These are phyloP conservation scores for Crotalus horridus DNA, from an alignment of 2,113 vertebrate genomes.

Conservation along the genomic window DNA sequence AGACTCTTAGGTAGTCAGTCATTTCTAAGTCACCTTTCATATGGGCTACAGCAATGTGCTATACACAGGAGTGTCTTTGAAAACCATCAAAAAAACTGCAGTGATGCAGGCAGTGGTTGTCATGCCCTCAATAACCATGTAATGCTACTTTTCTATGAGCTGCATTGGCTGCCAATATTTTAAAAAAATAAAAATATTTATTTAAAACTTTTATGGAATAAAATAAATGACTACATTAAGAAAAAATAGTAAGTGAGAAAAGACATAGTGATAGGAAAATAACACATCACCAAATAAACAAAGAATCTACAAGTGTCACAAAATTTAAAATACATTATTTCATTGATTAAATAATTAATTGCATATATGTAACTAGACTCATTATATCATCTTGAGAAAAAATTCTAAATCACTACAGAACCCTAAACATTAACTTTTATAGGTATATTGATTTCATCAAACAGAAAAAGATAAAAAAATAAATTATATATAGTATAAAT, in stretches of 20 bases:
- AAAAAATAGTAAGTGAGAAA: not conserved
- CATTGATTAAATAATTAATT: not conserved
- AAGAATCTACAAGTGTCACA: not conserved
- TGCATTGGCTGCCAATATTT: not conserved
- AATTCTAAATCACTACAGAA: not conserved
- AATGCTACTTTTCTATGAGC: not conserved
- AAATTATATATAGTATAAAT: not conserved
- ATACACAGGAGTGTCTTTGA: not conserved
- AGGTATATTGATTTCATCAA: not conserved
- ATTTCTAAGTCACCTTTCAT: not conserved
- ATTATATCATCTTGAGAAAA: not conserved
- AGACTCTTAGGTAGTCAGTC: not conserved
- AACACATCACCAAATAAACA: not conserved
- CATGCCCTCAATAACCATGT: not conserved
- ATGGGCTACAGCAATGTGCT: not conserved
- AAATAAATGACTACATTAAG: not conserved
- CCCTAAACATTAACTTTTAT: not conserved
- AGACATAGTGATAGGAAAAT: not conserved
- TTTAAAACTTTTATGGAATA: not conserved
- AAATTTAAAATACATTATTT: not conserved
- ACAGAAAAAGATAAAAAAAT: not conserved
- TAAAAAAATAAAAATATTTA: not conserved
- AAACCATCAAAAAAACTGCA: not conserved
- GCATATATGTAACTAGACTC: not conserved
- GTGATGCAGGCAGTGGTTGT: not conserved